These are phyloP conservation scores for Minunthozetes semirufus DNA, from an alignment of 2,888 invertebrate species.

Conservation along the genomic window DNA sequence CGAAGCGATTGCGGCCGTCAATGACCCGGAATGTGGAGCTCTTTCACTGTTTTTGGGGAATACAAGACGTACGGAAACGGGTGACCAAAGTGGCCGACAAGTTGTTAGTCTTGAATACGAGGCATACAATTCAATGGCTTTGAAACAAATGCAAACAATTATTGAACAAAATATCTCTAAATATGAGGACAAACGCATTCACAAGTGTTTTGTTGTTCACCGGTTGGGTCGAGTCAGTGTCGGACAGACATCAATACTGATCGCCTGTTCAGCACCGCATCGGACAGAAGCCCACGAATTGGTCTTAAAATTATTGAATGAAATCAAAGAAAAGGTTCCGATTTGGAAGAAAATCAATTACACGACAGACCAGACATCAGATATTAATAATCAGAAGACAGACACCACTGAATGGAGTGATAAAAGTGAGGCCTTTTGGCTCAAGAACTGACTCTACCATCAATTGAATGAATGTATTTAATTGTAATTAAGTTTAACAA, in stretches of 20 bases:
- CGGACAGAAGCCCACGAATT: constrained; percentile 73
- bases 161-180: constrained; percentile 64
- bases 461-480: background rate
- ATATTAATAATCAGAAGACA: background rate
- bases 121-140: constrained; percentile 84
- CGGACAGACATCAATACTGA: constrained; percentile 77
- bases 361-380: background rate
- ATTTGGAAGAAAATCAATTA: constrained; percentile 75
- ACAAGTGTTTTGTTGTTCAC: constrained; percentile 78
- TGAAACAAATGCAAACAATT: constrained; percentile 67
- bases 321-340: constrained; percentile 76
- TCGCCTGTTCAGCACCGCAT: constrained; percentile 83
- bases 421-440: constrained; percentile 39
- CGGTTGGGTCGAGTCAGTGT: constrained; percentile 75
- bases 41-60: constrained; percentile 82
- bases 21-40: constrained; percentile 64
- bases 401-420: constrained; percentile 31
- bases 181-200: constrained; percentile 59
- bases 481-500: background rate
- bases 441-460: too few species aligned
- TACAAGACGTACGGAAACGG: constrained; percentile 55
- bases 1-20: constrained; percentile 42
- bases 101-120: constrained; percentile 87
- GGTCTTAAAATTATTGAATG: constrained; percentile 72
- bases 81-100: constrained; percentile 47